Evolutionary conservation across 2,113 vertebrate genomes (phyloP), one percentile per base, ranked within the genome.

Genomic region (Etheostoma spectabile): DNA sequence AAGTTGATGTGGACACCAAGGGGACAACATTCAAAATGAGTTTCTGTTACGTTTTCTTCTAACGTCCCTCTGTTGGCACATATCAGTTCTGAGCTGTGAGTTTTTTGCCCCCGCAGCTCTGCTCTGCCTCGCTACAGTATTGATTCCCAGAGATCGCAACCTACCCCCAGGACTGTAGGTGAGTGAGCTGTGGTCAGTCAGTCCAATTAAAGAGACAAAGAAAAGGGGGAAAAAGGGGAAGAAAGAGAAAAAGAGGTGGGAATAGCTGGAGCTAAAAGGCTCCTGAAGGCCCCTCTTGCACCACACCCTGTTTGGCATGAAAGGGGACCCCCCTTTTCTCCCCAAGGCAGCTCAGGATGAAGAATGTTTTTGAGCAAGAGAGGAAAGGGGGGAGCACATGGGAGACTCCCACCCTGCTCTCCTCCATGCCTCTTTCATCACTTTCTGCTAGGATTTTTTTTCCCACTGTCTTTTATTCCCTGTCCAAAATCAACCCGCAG

Each of bases 181-280:
- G 80, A 89, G 87, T 80, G 66, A 78, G 77, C 69, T 61, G 74
- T 74, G 88, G 92, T 86, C 83, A 86, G 85, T 67, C 68, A 48
- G 88, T 78, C 88, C 88, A 92, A 92, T 92, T 93, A 90, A 69
- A 24, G 35, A 88, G 84, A 91, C 88, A 91, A 90, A 91, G 83
- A 88, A 65, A 89, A 60, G 24, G 46, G 21, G 30, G 66, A 65
- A 68, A 27, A 24, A 69, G 42, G 67, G 42, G 21, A 65, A 14
- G 70, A 48, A 42, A 35, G 35, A 73, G 73, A 79, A 30, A 73
- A 66, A 73, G 78, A 75, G 48, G 69, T 60, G 82, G 84, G 81
- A 79, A 80, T 86, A 87, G 82, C 79, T n/a, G 46, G 22, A 86
- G 76, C 78, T 82, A 79, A 73, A 42, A 84, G 74, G 53, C 82